phyloP scores from a whole-genome alignment of 2,888 invertebrate species.

The Limnephilus rhombicus region DNA sequence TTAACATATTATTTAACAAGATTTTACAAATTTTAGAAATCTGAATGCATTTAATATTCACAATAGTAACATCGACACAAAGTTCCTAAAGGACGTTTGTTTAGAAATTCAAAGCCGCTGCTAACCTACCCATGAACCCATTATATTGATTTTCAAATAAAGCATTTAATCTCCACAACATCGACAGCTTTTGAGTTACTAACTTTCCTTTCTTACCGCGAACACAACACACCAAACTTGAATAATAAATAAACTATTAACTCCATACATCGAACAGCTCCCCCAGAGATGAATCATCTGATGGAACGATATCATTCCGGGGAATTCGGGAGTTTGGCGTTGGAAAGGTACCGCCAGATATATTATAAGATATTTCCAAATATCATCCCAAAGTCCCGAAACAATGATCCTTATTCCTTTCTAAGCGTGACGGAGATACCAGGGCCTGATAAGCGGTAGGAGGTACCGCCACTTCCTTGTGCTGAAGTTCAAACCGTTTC shows the following conservation, averaged over 20 bases:
- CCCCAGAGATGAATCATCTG: background rate
- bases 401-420: slow-evolving; percentile 32
- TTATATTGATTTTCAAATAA: background rate
- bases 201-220: background rate
- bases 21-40: no score
- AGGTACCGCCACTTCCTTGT: slow-evolving; percentile 11
- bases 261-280: background rate
- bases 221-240: background rate
- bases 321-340: background rate
- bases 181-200: background rate
- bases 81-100: background rate
- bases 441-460: background rate
- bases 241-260: background rate
- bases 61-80: background rate
- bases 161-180: background rate
- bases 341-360: background rate
- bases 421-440: slow-evolving; percentile 26
- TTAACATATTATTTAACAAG: no score
- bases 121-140: background rate
- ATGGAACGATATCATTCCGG: background rate
- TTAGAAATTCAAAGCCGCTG: no score
- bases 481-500: slow-evolving; percentile 39
- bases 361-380: background rate
- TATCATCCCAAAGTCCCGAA: background rate
- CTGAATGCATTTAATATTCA: no score